These are phyloP conservation scores for Xylocampa areola DNA, from an alignment of 2,888 invertebrate species.

Conservation along the genomic window DNA sequence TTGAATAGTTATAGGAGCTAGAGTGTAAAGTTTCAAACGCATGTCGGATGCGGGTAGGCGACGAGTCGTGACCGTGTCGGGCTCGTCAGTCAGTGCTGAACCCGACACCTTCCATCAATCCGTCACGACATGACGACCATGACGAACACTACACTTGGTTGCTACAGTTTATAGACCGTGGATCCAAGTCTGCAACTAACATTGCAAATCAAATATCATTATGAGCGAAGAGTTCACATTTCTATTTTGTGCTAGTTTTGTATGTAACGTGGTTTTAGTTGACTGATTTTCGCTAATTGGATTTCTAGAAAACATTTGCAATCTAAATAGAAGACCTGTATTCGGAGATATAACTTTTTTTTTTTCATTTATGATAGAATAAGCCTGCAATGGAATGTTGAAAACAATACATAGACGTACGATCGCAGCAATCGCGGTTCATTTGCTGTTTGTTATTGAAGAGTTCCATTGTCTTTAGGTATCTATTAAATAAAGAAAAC, in stretches of 20 bases:
- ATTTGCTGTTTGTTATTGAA: no score
- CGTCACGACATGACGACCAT: conserved; percentile 73
- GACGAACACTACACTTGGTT: conserved; percentile 67
- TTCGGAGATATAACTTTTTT: no score
- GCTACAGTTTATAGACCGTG: conserved; percentile 54
- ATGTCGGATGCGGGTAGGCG: conserved; percentile 70
- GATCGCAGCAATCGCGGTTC: no score
- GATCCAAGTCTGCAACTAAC: conserved; percentile 42
- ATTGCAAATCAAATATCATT: conserved; percentile 52
- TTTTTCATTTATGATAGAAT: no score
- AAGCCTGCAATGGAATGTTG: no score
- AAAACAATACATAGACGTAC: no score
- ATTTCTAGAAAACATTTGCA: conserved; percentile 4
- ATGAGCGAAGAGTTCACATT: conserved; percentile 40
- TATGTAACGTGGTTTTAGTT: conserved; percentile 13
- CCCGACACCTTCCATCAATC: conserved; percentile 69
- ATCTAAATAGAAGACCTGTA: no score
- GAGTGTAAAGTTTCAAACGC: conserved; percentile 79
- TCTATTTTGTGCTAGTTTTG: conserved; percentile 40
- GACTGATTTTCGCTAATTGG: conserved; percentile 29
- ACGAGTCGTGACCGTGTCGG: conserved; percentile 82
- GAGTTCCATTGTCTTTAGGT: no score
- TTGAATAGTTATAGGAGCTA: conserved; percentile 29
- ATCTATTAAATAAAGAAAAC: no score
- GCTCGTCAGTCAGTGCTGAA: conserved; percentile 62